Conservation (phyloP, 2,888 invertebrate genomes). For the Nowickia ferox region DNA sequence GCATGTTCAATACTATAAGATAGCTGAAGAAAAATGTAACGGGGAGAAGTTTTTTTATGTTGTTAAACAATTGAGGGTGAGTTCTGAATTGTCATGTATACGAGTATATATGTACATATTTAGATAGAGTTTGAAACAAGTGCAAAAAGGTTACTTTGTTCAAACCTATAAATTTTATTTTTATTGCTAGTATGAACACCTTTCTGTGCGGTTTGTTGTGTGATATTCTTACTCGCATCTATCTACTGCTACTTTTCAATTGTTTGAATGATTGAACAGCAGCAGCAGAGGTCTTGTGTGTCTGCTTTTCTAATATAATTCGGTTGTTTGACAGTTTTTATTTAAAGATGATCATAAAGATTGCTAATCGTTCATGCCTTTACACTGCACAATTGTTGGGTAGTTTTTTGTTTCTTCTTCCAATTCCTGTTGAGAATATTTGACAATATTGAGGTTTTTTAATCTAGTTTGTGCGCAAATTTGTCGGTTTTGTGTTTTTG, state of each 20-base stretch:
- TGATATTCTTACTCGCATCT: slow-evolving; percentile 78
- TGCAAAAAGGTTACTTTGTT: slow-evolving; percentile 33
- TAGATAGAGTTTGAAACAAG: slow-evolving; percentile 12
- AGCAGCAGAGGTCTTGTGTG: not conserved
- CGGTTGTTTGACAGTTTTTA: slow-evolving; percentile 57
- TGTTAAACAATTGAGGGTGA: slow-evolving; percentile 48
- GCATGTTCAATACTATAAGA: slow-evolving; percentile 10
- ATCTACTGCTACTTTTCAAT: slow-evolving; percentile 79
- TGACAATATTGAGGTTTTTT: slow-evolving; percentile 63
- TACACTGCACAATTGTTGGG: slow-evolving; percentile 34
- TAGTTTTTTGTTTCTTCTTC: slow-evolving; percentile 11
- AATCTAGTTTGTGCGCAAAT: slow-evolving; percentile 59
- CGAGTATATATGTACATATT: not conserved
- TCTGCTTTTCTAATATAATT: slow-evolving; percentile 56
- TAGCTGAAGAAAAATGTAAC: not conserved
- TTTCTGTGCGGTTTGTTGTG: slow-evolving; percentile 79
- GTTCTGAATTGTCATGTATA: not conserved
- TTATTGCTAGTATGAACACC: slow-evolving; percentile 59
- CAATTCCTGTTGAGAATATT: slow-evolving; percentile 56
- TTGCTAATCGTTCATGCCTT: slow-evolving; percentile 68
- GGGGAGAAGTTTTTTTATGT: not conserved
- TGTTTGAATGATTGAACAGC: slow-evolving; percentile 22
- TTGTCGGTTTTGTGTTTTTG: slow-evolving; percentile 56
- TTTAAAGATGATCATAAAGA: slow-evolving; percentile 67
- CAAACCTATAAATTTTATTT: slow-evolving; percentile 74